phyloP scores from a whole-genome alignment of 2,888 invertebrate species.

The Hololepta plana region DNA sequence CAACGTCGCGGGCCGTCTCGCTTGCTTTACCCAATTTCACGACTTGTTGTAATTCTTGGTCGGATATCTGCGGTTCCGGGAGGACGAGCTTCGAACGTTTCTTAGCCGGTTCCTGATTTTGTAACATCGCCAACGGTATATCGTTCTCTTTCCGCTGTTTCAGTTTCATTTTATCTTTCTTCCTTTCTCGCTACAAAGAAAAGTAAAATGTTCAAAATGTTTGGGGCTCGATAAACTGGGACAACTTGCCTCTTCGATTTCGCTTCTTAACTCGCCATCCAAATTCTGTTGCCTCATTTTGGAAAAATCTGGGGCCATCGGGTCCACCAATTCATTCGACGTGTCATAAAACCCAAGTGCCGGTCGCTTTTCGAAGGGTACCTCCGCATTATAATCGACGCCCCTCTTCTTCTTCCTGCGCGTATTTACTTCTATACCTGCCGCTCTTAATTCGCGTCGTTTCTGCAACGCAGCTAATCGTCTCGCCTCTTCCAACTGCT shows the following conservation, averaged over 20 bases:
- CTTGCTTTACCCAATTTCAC: constrained; percentile 83
- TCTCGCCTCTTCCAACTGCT: constrained; percentile 94
- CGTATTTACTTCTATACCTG: constrained; percentile 59
- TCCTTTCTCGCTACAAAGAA: constrained; percentile 54
- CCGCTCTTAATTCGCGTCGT: constrained; percentile 89
- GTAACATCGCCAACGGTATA: constrained; percentile 76
- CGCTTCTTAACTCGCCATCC: constrained; percentile 79
- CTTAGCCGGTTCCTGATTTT: constrained; percentile 73
- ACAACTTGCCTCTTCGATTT: constrained; percentile 65
- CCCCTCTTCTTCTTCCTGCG: constrained; percentile 64
- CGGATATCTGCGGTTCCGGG: constrained; percentile 93
- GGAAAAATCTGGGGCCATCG: constrained; percentile 77
- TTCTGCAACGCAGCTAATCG: constrained; percentile 94
- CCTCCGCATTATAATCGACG: constrained; percentile 93
- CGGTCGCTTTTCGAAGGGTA: constrained; percentile 93
- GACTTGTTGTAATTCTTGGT: constrained; percentile 79
- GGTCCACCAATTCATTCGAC: constrained; percentile 71
- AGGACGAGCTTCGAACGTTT: constrained; percentile 92
- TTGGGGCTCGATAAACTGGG: neutral
- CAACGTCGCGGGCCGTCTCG: constrained; percentile 78
- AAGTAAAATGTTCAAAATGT: constrained; percentile 4
- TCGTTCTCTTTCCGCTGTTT: constrained; percentile 94
- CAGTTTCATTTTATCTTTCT: constrained; percentile 88
- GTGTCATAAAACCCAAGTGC: constrained; percentile 92
- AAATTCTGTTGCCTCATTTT: constrained; percentile 80